Evolutionary conservation across 2,113 vertebrate genomes (phyloP).

Genomic region (Pithys albifrons): DNA sequence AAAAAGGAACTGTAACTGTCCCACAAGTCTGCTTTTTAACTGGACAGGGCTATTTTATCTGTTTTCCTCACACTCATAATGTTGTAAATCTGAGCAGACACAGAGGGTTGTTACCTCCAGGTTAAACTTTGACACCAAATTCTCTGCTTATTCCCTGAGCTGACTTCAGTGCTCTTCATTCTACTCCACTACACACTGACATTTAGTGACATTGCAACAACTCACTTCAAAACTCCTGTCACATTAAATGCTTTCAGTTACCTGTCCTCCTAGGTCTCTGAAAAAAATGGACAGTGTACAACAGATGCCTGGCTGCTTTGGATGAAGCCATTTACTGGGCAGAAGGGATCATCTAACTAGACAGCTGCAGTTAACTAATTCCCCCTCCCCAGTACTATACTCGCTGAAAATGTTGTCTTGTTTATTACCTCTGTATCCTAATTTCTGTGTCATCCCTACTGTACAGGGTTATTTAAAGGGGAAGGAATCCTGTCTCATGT

Average conservation of each 20-base stretch:
- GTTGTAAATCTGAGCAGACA: background rate
- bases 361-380: background rate
- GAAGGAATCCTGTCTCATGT: background rate
- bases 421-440: background rate
- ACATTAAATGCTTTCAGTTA: background rate
- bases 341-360: background rate
- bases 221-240: background rate
- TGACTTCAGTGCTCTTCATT: background rate
- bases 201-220: background rate
- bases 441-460: background rate
- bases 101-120: background rate
- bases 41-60: background rate
- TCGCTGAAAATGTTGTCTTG: background rate
- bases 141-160: background rate
- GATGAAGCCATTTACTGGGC: background rate
- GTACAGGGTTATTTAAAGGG: background rate
- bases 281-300: background rate
- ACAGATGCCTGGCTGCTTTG: background rate
- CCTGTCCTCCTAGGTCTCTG: background rate
- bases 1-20: constrained; percentile 56
- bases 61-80: background rate
- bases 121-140: background rate
- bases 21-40: constrained; percentile 17
- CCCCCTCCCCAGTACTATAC: too few species aligned
- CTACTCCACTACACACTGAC: background rate